Evolutionary conservation across 1,140 invertebrate genomes (phyloP).

Genomic region (Bombus confusus): DNA sequence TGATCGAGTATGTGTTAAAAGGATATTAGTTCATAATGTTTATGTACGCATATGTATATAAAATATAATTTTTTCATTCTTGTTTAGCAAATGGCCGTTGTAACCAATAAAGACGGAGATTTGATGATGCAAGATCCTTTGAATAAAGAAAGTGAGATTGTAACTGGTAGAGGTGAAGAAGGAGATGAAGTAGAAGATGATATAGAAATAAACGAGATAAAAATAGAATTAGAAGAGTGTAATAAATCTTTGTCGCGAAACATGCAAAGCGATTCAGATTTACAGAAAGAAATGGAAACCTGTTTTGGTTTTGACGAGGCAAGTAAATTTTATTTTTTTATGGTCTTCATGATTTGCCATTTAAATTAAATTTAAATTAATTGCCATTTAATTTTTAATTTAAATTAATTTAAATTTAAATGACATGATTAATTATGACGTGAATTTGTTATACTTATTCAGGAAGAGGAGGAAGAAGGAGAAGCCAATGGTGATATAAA

Average conservation of each 20-base stretch:
- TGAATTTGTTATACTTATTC: background rate
- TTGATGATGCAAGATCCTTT: conserved; percentile 81
- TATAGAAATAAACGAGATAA: conserved; percentile 73
- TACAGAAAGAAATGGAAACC: conserved; percentile 88
- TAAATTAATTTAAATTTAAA: no score
- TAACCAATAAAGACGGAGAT: conserved; percentile 80
- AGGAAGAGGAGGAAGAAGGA: conserved; percentile 76
- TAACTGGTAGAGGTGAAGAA: conserved; percentile 72
- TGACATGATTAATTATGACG: background rate
- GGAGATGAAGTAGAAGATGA: conserved; percentile 75
- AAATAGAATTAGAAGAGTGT: conserved; percentile 69
- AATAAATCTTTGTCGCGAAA: conserved; percentile 65
- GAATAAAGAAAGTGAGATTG: conserved; percentile 76
- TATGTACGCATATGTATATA: background rate
- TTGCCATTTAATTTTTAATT: no score
- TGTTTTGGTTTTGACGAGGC: conserved; percentile 94
- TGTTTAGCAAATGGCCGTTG: conserved; percentile 78
- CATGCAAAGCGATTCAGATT: conserved; percentile 80
- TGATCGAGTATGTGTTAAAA: conserved; percentile 72
- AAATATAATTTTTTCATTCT: background rate
- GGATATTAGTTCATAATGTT: background rate
- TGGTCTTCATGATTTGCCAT: no score
- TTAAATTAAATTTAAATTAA: no score
- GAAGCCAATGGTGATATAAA: conserved; percentile 74
- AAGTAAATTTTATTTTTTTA: conserved; percentile 46